These are phyloP conservation scores for Oreochromis spilurus DNA, from an alignment of 2,113 vertebrate genomes.

Conservation along the genomic window DNA sequence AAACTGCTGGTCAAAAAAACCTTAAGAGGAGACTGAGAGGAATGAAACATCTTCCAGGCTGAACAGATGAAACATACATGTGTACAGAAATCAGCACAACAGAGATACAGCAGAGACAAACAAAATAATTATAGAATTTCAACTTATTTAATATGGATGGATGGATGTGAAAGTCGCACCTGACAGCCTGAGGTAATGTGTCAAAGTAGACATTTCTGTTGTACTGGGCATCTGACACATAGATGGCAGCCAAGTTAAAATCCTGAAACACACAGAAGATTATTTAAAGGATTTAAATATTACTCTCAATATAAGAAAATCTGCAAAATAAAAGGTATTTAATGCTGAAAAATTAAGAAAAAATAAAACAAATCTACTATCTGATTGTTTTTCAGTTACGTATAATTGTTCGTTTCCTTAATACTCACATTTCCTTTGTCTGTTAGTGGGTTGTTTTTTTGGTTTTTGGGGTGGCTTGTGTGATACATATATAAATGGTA, in stretches of 20 bases:
- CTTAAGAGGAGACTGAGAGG: background rate
- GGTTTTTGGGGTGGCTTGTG: background rate
- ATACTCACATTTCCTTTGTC: background rate
- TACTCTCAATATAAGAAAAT: background rate
- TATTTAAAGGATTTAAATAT: background rate
- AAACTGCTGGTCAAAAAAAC: background rate
- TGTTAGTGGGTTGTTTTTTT: background rate
- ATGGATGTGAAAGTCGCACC: conserved; percentile 62
- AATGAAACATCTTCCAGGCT: background rate
- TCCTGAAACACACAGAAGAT: conserved; percentile 63
- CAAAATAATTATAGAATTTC: background rate
- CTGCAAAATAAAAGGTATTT: background rate
- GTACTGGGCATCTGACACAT: conserved; percentile 89
- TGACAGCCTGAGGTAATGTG: conserved; percentile 80
- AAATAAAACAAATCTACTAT: background rate
- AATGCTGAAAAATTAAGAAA: background rate
- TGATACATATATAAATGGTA: background rate
- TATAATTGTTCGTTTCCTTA: background rate
- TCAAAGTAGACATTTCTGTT: conserved; percentile 89
- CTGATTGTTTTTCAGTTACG: background rate
- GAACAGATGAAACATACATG: background rate
- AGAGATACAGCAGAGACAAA: background rate
- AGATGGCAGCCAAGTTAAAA: conserved; percentile 82
- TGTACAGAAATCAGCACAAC: background rate
- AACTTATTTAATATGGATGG: background rate